Evolutionary conservation across 2,888 invertebrate species (phyloP).

Genomic region (Noctuana brunneofusca): DNA sequence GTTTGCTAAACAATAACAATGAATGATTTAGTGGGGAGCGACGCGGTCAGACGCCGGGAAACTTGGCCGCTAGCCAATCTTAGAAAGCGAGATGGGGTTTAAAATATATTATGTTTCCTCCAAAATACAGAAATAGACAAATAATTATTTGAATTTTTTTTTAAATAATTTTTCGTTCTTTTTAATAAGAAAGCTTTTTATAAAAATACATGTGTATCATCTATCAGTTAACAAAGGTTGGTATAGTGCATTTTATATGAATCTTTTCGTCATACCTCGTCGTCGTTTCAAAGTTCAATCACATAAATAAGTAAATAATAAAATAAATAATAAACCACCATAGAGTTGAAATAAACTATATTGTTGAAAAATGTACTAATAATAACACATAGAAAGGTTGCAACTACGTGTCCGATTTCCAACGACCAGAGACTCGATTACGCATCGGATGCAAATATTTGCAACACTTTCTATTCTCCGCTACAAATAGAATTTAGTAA

Average conservation of each 20-base stretch:
- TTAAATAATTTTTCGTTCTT: no score
- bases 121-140: slow-evolving; percentile 1
- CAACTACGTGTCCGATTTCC: slow-evolving; percentile 2
- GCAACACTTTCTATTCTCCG: slow-evolving; percentile 8
- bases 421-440: slow-evolving; percentile 14
- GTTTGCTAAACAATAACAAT: slow-evolving; percentile 47
- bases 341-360: no score
- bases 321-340: no score
- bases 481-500: neutral
- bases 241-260: no score
- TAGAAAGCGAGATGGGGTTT: slow-evolving; percentile 43
- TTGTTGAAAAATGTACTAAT: no score
- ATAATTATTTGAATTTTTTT: no score
- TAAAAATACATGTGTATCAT: no score
- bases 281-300: no score
- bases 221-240: no score
- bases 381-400: neutral
- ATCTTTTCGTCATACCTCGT: no score
- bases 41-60: slow-evolving; percentile 40
- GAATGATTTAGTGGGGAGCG: slow-evolving; percentile 43
- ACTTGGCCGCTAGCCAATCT: slow-evolving; percentile 55
- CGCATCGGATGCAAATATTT: slow-evolving; percentile 18
- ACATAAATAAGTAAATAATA: no score
- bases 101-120: slow-evolving; percentile 14
- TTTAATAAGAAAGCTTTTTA: no score